These are phyloP conservation scores for Lysiphlebus fabarum DNA, from an alignment of 1,140 invertebrate species.

Conservation along the genomic window DNA sequence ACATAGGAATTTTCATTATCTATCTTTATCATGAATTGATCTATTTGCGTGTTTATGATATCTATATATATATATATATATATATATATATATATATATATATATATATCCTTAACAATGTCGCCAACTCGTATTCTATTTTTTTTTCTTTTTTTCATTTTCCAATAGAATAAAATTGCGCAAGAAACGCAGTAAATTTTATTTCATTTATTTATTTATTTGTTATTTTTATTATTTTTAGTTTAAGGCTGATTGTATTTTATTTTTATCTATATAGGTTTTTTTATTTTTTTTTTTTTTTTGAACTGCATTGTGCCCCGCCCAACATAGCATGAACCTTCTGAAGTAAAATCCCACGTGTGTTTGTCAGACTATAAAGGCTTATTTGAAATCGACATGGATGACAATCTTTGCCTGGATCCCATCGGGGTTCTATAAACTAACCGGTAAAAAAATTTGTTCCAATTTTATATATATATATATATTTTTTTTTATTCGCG, in stretches of 20 bases:
- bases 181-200: constrained; percentile 2
- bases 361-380: constrained; percentile 40
- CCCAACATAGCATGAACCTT: constrained; percentile 32
- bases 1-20: too few relatives aligned
- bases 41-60: constrained; percentile 13
- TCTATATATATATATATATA: constrained; percentile 15
- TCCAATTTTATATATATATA: too few relatives aligned
- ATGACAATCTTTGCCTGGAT: constrained; percentile 41
- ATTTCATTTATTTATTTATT: constrained; percentile 8
- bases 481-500: too few relatives aligned
- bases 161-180: constrained; percentile 4
- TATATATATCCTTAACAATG: too few relatives aligned
- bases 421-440: constrained; percentile 31
- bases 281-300: neutral
- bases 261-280: too few relatives aligned
- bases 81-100: too few relatives aligned
- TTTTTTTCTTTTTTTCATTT: neutral
- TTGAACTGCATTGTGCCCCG: constrained; percentile 19
- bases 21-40: neutral
- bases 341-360: constrained; percentile 41
- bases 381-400: constrained; percentile 37
- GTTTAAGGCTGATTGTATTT: neutral
- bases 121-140: too few relatives aligned
- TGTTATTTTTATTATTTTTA: constrained; percentile 3
- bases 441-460: neutral